phyloP scores from a whole-genome alignment of 2,888 invertebrate genomes.

The Sinodicranocentrus sp. region DNA sequence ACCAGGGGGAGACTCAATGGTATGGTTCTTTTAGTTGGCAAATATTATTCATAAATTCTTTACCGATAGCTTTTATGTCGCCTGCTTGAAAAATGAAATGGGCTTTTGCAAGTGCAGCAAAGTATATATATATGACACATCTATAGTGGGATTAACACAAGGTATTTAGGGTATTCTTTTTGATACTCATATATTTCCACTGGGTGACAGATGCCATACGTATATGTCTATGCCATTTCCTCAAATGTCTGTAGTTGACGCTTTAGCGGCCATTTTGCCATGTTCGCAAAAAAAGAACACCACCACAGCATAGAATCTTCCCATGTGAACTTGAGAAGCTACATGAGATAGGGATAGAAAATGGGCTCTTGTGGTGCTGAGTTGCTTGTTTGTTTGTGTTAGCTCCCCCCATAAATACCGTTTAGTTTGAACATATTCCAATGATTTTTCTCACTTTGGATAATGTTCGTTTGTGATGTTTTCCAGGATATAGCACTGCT shows the following conservation, averaged over 20 bases:
- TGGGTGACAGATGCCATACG: too few relatives aligned
- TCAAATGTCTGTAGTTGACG: conserved; percentile 1
- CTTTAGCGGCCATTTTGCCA: neutral
- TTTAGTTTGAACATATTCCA: too few relatives aligned
- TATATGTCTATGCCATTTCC: too few relatives aligned
- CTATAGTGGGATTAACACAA: too few relatives aligned
- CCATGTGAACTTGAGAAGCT: too few relatives aligned
- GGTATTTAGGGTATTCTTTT: too few relatives aligned
- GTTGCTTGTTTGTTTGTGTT: neutral
- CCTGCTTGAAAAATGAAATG: neutral
- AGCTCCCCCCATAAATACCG: too few relatives aligned
- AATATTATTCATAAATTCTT: conserved; percentile 58
- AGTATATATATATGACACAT: too few relatives aligned
- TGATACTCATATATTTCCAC: too few relatives aligned
- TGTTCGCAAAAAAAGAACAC: too few relatives aligned
- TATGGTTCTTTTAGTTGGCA: conserved; percentile 33
- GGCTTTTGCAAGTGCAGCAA: too few relatives aligned
- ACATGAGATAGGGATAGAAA: neutral
- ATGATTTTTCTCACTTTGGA: conserved; percentile 3
- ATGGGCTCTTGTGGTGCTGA: neutral
- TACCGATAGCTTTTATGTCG: neutral
- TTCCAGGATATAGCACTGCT: conserved; percentile 55
- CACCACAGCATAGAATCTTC: too few relatives aligned
- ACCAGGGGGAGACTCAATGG: conserved; percentile 29
- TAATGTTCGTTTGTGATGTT: neutral